These are phyloP conservation scores for Zosterops borbonicus DNA, from an alignment of 2,113 vertebrate species.

Conservation along the genomic window DNA sequence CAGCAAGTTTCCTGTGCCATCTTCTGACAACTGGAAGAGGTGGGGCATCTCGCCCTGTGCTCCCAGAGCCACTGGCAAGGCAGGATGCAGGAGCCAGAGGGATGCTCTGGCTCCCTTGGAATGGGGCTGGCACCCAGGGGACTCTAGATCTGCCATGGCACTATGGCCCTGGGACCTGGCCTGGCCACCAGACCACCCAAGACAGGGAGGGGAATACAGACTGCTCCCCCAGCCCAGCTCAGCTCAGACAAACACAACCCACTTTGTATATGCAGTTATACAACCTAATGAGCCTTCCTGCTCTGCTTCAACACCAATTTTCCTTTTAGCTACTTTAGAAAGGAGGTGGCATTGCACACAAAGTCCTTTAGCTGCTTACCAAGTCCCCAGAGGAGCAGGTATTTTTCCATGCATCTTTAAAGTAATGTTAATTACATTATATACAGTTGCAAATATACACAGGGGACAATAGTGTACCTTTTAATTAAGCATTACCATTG, in stretches of 20 bases:
- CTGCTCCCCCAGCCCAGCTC: not conserved
- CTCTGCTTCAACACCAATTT: not conserved
- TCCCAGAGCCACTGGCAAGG: not conserved
- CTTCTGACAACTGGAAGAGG: not conserved
- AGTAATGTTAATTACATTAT: not conserved
- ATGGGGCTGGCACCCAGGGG: not conserved
- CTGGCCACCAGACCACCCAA: not conserved
- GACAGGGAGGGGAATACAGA: not conserved
- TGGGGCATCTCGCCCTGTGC: fast-evolving
- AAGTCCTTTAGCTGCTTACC: not conserved
- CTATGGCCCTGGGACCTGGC: fast-evolving
- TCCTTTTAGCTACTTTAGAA: not conserved
- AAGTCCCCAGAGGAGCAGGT: not conserved
- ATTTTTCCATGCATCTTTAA: constrained; percentile 30
- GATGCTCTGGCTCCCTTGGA: not conserved
- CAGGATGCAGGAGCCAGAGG: not conserved
- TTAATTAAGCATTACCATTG: not conserved
- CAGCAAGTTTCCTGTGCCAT: not conserved
- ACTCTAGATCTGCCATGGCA: not conserved
- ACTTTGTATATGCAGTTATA: fast-evolving
- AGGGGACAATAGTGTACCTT: not conserved
- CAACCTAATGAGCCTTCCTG: not conserved
- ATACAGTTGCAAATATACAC: not conserved
- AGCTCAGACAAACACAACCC: not conserved
- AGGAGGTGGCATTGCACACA: not conserved